Percentiles rank a stretch among this genome's conserved stretches.
Conservation (phyloP, 2,888 invertebrate genomes). For the Gryllus longicercus region DNA sequence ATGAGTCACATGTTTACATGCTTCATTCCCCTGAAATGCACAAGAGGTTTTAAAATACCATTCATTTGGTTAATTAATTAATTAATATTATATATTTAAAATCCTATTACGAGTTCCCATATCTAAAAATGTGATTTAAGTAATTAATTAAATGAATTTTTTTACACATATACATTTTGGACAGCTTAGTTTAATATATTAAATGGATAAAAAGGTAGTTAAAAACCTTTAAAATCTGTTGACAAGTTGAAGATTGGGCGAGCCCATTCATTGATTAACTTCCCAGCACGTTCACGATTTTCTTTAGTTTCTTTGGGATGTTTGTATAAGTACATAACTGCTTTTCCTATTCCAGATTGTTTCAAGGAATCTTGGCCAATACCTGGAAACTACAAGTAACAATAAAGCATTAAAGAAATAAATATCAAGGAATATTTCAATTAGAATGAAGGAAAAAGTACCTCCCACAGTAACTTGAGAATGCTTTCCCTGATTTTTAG, state of each 20-base stretch:
- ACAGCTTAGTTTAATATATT: no score
- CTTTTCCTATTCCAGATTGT: conserved; percentile 96
- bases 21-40: no score
- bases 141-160: no score
- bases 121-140: no score
- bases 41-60: no score
- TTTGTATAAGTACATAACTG: conserved; percentile 98
- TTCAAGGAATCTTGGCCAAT: conserved; percentile 87
- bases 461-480: conserved; percentile 72
- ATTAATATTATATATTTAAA: no score
- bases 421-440: not conserved
- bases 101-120: no score
- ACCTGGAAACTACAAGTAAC: conserved; percentile 69
- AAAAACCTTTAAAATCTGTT: conserved; percentile 72
- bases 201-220: not conserved
- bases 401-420: conserved; percentile 11
- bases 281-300: conserved; percentile 85
- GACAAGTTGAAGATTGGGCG: conserved; percentile 95
- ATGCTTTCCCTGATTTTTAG: conserved; percentile 87
- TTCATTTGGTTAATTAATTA: no score
- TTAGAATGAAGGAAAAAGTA: conserved; percentile 46
- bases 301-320: conserved; percentile 95
- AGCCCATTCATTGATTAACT: conserved; percentile 96
- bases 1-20: no score
- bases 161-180: no score